Base-by-base conservation (phyloP, 2,797 vertebrate species). In the Esox lucius region DNA sequence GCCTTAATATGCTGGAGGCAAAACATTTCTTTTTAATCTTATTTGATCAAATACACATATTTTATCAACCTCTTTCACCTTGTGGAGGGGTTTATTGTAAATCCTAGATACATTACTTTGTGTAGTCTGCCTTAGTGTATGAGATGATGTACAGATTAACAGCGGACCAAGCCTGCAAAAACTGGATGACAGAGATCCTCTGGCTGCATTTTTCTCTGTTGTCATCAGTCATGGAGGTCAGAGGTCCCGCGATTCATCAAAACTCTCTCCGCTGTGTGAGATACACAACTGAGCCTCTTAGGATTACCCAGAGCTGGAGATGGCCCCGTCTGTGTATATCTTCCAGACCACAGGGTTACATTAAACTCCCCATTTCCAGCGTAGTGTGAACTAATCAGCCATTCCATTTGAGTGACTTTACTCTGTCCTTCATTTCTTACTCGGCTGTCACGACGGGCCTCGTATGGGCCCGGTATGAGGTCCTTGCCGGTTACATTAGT, bases 161-260 rank as follows among this genome's bases (percentile, higher is more conserved):
- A 87, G 82, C 71, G 83, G 77, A 71, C 35, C 35, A 39, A 8
- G 35, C 35, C 35, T 39, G 35, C 81, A 94, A 94, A 95, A 96
- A 95, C 95, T 95, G 87, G 87, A 91, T 93, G 92, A 83, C 87
- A 70, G 76, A 78, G 64, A 88, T 88, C 82, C 49, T 77, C 84
- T 84, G 76, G 87, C 91, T 93, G 93, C 93, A 94, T 93, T 95
- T 94, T 92, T 91, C 91, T 88, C 89, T 92, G 94, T 93, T 93
- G 90, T 96, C 95, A 94, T 94, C 95, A 90, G 87, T 67, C 61
- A 59, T 69, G 16, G 83, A 87, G 93, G 94, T 95, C 93, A 94
- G 91, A 87, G 95, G 95, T 94, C 85, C 82, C 92, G 87, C 84
- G 88, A 97, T 97, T 96, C 94, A 97, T 98, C 96, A 97, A 94